Base-by-base conservation (phyloP, 2,888 invertebrate species). In the Ophraella communa region DNA sequence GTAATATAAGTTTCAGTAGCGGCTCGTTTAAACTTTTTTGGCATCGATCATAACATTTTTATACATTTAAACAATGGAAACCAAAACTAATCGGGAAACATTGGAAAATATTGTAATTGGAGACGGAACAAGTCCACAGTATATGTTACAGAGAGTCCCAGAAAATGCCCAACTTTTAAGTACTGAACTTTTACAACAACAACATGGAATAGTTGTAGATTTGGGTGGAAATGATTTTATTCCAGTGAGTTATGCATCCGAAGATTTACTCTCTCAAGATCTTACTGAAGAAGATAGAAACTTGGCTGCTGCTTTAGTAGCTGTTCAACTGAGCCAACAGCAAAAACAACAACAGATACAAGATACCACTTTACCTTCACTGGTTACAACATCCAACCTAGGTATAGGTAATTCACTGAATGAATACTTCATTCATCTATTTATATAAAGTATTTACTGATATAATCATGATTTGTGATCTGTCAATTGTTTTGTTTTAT, bases 291-390 rank as follows among this genome's bases (percentile, higher is more conserved):
- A 88, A 73, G 88, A 88, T 73, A 80, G 87, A 56, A 84, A 85
- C 77, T 78, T 88, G 64, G 88, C 87, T 3, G 87, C 87, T 33
- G 87, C 88, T 21, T 78, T 88, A 56, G 87, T 88, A 17, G 87
- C 87, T 7, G 87, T 88, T 2, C 88, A 88, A 73, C 78, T 87
- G 14, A 86, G 85, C 59, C 87, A 87, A 59, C 87, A 87, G 65
- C 87, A 87, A 66, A 86, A 87, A 68, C 86, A 87, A 39, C 86
- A 86, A 62, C 85, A 85, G 64, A 62, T 80, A 5, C 79, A 81
- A 63, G 81, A 81, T 66, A 74, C 70, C 7, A 49, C 69, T 14
- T 62, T 77, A 49, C 74, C 74, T 3, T 58, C 75, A n/a, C 67
- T 77, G 39, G 74, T 71, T 47, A 33, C 68, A 23, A 58, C 62